Conservation (phyloP, 2,113 vertebrate genomes). For the Petrocephalus zakoni region DNA sequence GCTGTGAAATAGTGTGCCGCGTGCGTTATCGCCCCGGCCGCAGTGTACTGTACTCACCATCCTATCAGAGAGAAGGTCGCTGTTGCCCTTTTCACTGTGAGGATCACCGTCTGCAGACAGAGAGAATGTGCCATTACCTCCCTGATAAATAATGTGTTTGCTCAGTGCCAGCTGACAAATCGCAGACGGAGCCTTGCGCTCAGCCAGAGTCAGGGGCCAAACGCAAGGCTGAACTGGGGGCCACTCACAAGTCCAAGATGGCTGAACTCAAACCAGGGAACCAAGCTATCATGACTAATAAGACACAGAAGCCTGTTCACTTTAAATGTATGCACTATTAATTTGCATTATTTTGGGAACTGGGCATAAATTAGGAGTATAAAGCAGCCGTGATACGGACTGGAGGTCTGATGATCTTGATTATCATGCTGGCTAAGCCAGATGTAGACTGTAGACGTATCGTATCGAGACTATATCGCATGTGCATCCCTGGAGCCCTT, state of each 20-base stretch:
- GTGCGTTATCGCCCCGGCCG: background rate
- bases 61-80: constrained; percentile 66
- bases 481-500: background rate
- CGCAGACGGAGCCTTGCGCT: background rate
- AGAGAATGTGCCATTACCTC: constrained; percentile 14
- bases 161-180: background rate
- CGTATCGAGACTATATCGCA: background rate
- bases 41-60: constrained; percentile 59
- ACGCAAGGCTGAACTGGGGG: background rate
- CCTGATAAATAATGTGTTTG: background rate
- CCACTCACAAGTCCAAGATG: background rate
- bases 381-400: background rate
- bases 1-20: background rate
- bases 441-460: too few species aligned
- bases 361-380: background rate
- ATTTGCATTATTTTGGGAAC: background rate
- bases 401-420: background rate
- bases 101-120: constrained; percentile 59
- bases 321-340: background rate
- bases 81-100: constrained; percentile 64
- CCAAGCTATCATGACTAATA: background rate
- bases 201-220: background rate
- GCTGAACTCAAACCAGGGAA: background rate
- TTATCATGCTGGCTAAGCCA: background rate
- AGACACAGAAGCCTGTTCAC: background rate